A percentile compares a stretch with the other conserved stretches of the same genome.
Conservation (phyloP, 2,888 invertebrate species). For the Caenorhabditis uteleia region DNA sequence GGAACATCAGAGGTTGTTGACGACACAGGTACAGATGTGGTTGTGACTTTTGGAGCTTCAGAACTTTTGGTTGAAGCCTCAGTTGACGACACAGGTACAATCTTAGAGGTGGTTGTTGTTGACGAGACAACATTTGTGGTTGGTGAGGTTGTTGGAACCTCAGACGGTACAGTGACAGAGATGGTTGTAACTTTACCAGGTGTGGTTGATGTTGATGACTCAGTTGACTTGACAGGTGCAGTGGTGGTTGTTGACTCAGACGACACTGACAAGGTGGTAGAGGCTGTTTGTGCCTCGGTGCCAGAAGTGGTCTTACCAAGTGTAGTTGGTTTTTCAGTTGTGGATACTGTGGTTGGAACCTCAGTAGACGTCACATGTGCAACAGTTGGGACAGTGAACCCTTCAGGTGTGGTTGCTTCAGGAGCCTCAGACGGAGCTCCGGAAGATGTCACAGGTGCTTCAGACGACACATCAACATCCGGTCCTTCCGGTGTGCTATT, state of each 20-base stretch:
- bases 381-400: neutral
- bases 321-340: neutral
- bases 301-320: too few species aligned
- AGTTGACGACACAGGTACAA: too few species aligned
- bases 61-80: neutral
- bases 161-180: neutral
- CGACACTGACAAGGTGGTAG: too few species aligned
- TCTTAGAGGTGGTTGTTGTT: slow-evolving; percentile 6
- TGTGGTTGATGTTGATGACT: slow-evolving; percentile 1
- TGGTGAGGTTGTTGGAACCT: neutral
- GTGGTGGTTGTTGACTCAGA: too few species aligned
- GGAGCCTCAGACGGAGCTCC: too few species aligned
- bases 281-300: slow-evolving; percentile 4
- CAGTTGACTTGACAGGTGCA: slow-evolving; percentile 1
- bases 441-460: slow-evolving; percentile 2
- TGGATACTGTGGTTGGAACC: neutral
- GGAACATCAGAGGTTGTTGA: neutral
- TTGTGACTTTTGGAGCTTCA: slow-evolving; percentile 1
- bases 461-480: neutral
- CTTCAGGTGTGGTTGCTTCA: too few species aligned
- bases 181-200: slow-evolving; percentile 2
- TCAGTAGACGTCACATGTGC: slow-evolving; percentile 3
- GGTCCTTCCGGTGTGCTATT: neutral
- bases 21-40: slow-evolving; percentile 3
- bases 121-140: neutral